Conservation (phyloP, 2,113 vertebrate species). For the Siphamia tubifer region DNA sequence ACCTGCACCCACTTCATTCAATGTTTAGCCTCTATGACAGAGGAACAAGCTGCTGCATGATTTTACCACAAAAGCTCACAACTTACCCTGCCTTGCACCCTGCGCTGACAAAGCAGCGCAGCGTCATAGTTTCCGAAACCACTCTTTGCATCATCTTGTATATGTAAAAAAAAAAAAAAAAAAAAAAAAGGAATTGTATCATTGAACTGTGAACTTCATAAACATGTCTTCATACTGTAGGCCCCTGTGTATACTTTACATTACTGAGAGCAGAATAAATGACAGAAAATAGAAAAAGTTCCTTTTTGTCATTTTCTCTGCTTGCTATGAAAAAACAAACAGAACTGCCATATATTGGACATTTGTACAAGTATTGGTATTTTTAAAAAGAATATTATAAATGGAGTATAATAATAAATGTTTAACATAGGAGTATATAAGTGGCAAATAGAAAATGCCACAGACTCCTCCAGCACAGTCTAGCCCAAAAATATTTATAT, state of each 20-base stretch:
- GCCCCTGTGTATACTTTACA: no score
- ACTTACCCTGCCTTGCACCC: slow-evolving; percentile 53
- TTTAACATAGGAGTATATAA: background rate
- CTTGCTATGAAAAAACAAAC: background rate
- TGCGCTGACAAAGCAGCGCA: slow-evolving; percentile 62
- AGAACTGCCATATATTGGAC: background rate
- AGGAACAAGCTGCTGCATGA: slow-evolving; percentile 65
- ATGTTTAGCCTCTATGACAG: slow-evolving; percentile 27
- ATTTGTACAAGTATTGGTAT: no score
- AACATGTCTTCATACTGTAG: no score
- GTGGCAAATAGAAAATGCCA: background rate
- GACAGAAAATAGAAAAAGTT: background rate
- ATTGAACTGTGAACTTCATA: slow-evolving; percentile 34
- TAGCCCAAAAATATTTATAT: slow-evolving; percentile 17
- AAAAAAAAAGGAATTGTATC: slow-evolving; percentile 6
- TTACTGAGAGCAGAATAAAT: background rate
- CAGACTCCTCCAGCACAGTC: slow-evolving; percentile 9
- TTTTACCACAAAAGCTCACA: slow-evolving; percentile 50
- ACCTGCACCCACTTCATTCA: slow-evolving; percentile 70
- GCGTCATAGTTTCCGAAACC: slow-evolving; percentile 72
- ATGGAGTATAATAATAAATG: no score
- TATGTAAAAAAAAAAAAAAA: slow-evolving; percentile 21
- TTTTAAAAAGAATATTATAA: no score
- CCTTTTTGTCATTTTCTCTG: background rate
- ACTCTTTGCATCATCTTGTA: slow-evolving; percentile 61